A percentile compares a stretch with the other conserved stretches of the same genome.
Evolutionary conservation across 1,140 invertebrate species (phyloP).

Genomic region (Procambarus clarkii): DNA sequence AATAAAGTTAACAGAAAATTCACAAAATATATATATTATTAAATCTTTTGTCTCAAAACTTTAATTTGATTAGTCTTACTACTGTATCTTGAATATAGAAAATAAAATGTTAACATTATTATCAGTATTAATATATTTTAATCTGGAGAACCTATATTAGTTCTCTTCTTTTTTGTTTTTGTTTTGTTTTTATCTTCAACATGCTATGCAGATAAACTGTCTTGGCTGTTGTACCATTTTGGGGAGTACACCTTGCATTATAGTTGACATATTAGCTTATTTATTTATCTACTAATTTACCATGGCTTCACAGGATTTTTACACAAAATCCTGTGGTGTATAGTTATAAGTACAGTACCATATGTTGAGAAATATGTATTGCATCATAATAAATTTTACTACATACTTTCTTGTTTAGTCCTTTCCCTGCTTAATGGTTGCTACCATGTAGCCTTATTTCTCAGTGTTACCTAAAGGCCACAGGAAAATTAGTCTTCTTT

Average conservation of each 20-base stretch:
- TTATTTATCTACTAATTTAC: not conserved
- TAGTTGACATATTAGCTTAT: not conserved
- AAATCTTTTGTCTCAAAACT: not conserved
- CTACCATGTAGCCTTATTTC: too few species aligned
- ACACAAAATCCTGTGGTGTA: not conserved
- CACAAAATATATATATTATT: not conserved
- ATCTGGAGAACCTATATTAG: too few species aligned
- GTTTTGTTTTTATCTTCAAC: not conserved
- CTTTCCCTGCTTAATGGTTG: too few species aligned
- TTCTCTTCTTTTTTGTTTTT: not conserved
- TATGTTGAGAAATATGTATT: too few species aligned
- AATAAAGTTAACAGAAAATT: not conserved
- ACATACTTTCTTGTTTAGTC: too few species aligned
- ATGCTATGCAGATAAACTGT: not conserved
- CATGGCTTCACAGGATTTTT: not conserved
- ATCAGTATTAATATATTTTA: too few species aligned
- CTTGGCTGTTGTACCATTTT: not conserved
- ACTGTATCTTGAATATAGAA: not conserved
- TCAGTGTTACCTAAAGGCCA: too few species aligned
- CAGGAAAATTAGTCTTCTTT: too few species aligned
- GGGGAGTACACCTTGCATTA: not conserved
- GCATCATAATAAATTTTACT: too few species aligned
- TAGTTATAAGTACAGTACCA: not conserved
- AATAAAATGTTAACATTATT: not conserved
- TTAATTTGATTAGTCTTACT: not conserved